Base-by-base conservation (phyloP, 2,888 invertebrate species). In the Rhimphoctona megacephalus region DNA sequence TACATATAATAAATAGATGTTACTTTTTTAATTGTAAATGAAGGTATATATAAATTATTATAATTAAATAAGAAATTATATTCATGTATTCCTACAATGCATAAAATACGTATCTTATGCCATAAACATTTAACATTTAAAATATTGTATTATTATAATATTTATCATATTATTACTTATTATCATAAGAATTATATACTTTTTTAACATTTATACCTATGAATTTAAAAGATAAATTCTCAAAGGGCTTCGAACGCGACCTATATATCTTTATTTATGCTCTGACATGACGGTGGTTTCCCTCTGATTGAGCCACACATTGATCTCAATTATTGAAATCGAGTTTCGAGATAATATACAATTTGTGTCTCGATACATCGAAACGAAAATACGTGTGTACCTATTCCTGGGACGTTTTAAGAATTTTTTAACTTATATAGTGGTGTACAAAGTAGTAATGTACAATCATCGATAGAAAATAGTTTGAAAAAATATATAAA, bases 401-500 rank as follows among this genome's bases (percentile, higher is more conserved):
- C 19, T 64, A 11, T 39, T 36, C 14, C 0, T 8, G 11, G 6
- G 4, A 67, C 3, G 39, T 39, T 39, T 39, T n/a, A 39, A n/a
- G 39, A 39, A 22, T 67, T 39, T 67, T n/a, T 67, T 4, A 11
- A 67, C 19, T n/a, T 9, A 25, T 70, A 46, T 14, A 25, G 25
- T 30, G 25, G 17, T 52, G 33, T 25, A 46, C 36, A 36, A 39
- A 49, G 33, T 52, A 54, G 43, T n/a, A 61, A 81, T 36, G 69
- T 69, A 69, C 9, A n/a, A 30, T 3, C 57, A 79, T 69, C 79
- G 76, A 52, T 61, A 77, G 74, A 77, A 78, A 79, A 84, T 64
- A 83, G 66, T 83, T 61, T 61, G 77, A 73, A 66, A 87, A 79
- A 69, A 67, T 25, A 67, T 72, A 78, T 67, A 64, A 66, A 78